These are phyloP conservation scores for Heliothis peltigera DNA, from an alignment of 2,888 invertebrate genomes.

Conservation along the genomic window DNA sequence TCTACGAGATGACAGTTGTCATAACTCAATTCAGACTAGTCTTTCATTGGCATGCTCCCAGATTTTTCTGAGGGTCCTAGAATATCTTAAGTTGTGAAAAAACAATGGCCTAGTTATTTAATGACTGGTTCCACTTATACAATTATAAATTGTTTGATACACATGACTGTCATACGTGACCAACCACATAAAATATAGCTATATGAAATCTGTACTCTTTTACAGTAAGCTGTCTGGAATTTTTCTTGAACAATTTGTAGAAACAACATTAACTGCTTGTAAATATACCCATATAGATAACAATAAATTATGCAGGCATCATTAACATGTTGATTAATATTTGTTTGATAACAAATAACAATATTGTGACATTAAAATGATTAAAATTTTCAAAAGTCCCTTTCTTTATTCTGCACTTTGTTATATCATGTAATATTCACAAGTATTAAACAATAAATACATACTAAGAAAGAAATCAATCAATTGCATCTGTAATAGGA, in stretches of 20 bases:
- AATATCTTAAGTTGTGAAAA: background rate
- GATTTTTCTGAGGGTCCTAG: slow-evolving; percentile 81
- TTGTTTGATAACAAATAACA: slow-evolving; percentile 36
- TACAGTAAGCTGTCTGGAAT: slow-evolving; percentile 3
- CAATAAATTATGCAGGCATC: slow-evolving; percentile 6
- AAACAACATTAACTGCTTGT: slow-evolving; percentile 15
- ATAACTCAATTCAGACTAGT: slow-evolving; percentile 97
- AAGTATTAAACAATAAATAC: background rate
- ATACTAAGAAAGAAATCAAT: too few relatives aligned
- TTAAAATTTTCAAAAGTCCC: background rate
- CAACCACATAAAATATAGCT: too few relatives aligned
- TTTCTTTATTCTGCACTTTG: background rate
- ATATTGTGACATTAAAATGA: slow-evolving; percentile 8
- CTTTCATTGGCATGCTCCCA: slow-evolving; percentile 91
- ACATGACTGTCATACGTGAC: background rate
- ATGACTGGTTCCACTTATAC: too few relatives aligned
- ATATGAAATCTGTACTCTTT: background rate
- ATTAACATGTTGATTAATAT: slow-evolving; percentile 25
- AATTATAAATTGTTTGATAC: too few relatives aligned
- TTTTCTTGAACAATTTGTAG: slow-evolving; percentile 8
- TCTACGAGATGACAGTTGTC: slow-evolving; percentile 92
- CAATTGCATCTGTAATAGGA: too few relatives aligned
- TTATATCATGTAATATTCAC: too few relatives aligned
- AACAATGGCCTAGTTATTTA: background rate
- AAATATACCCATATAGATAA: slow-evolving; percentile 30